A percentile compares a stretch with the other conserved stretches of the same genome.
These are phyloP conservation scores for Mobula hypostoma DNA, from an alignment of 2,113 vertebrate genomes.

Conservation along the genomic window DNA sequence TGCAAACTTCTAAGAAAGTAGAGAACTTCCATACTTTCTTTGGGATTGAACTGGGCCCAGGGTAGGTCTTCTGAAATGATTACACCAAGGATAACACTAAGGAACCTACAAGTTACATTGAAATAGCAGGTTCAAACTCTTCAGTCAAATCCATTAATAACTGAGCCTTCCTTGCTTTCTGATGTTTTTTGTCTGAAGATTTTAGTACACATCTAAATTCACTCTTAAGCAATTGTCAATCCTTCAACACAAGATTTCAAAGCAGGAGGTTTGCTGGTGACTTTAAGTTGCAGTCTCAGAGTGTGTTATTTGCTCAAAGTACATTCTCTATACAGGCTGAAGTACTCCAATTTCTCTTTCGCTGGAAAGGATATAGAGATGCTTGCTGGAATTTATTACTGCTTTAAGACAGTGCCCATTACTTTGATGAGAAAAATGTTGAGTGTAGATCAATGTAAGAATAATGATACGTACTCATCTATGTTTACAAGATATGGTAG, in stretches of 20 bases:
- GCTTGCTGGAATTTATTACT: not conserved
- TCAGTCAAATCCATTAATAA: not conserved
- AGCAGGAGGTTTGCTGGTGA: not conserved
- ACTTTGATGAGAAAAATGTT: slow-evolving; percentile 8
- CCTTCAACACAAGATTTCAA: not conserved
- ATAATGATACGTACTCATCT: not conserved
- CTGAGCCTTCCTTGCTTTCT: not conserved
- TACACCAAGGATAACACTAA: too few relatives aligned
- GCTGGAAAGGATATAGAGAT: not conserved
- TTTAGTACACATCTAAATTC: not conserved
- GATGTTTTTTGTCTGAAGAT: not conserved
- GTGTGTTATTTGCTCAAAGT: not conserved
- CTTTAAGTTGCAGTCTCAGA: too few relatives aligned
- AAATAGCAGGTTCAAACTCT: not conserved
- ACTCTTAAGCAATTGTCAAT: not conserved
- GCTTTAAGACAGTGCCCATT: not conserved
- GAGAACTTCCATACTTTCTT: too few relatives aligned
- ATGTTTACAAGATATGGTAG: not conserved
- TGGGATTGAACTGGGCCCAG: too few relatives aligned
- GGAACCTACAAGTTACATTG: not conserved
- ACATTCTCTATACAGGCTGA: not conserved
- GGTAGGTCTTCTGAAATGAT: too few relatives aligned
- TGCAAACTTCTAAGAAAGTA: too few relatives aligned
- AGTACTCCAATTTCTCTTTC: not conserved
- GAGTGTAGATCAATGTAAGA: too few relatives aligned